Percentiles rank a stretch among this genome's conserved stretches.
Evolutionary conservation across 2,797 vertebrate genomes (phyloP).

Genomic region (Lutjanus campechanus): DNA sequence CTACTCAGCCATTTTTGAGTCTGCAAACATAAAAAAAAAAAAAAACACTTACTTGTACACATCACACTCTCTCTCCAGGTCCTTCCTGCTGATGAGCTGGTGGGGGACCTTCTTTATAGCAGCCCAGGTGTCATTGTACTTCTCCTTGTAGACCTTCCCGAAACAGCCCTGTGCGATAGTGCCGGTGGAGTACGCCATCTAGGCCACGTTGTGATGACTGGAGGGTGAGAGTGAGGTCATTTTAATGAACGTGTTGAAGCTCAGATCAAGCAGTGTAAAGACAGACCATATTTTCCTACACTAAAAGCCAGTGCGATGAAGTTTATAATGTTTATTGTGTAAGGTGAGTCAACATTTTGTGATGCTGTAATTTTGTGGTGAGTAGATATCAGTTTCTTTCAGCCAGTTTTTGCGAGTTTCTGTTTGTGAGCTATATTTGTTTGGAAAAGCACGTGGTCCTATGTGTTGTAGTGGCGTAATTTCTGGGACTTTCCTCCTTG

Average conservation of each 20-base stretch:
- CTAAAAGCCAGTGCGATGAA: not conserved
- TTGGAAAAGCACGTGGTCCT: not conserved
- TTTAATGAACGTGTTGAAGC: not conserved
- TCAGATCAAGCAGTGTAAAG: not conserved
- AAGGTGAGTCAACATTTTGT: not conserved
- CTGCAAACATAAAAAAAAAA: no score
- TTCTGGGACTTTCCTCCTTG: slow-evolving; percentile 19
- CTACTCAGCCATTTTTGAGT: no score
- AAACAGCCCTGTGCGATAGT: slow-evolving; percentile 84
- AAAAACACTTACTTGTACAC: slow-evolving; percentile 81
- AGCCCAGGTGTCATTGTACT: slow-evolving; percentile 81
- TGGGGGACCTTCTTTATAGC: slow-evolving; percentile 83
- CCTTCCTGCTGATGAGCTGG: slow-evolving; percentile 61
- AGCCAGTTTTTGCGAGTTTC: not conserved
- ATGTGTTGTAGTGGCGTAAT: not conserved
- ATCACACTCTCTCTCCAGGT: slow-evolving; percentile 81
- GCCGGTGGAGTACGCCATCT: slow-evolving; percentile 81
- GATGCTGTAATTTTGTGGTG: not conserved
- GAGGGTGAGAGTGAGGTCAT: not conserved
- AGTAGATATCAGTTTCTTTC: no score
- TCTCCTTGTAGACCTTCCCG: slow-evolving; percentile 84
- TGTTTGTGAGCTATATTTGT: not conserved
- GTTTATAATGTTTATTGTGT: not conserved
- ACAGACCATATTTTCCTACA: not conserved
- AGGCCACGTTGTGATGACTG: not conserved